Percentiles rank a stretch among this genome's conserved stretches.
Conservation (phyloP, 2,113 vertebrate genomes). For the Sterrhoptilus dennistouni region DNA sequence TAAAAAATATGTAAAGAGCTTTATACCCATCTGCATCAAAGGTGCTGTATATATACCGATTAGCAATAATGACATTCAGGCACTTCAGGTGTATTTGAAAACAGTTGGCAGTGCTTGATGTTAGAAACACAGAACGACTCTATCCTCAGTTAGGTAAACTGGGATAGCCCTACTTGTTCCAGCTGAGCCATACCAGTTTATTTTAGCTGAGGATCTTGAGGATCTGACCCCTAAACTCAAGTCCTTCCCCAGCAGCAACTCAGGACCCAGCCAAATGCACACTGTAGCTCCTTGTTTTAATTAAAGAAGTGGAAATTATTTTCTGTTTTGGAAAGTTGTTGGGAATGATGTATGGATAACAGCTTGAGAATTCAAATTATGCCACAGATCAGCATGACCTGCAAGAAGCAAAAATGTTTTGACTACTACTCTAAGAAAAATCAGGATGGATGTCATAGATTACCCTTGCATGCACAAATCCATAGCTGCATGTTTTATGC, state of each 20-base stretch:
- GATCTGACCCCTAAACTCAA: background rate
- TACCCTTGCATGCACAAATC: background rate
- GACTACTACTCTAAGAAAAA: conserved; percentile 60
- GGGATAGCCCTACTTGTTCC: background rate
- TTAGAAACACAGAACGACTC: background rate
- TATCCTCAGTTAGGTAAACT: background rate
- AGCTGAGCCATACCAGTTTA: background rate
- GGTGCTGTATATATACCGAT: background rate
- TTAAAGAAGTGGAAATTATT: conserved; percentile 33
- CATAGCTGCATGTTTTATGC: background rate
- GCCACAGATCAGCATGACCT: conserved; percentile 47
- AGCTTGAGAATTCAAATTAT: conserved; percentile 69
- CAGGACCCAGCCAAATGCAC: background rate
- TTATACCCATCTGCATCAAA: conserved; percentile 17
- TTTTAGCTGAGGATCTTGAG: background rate
- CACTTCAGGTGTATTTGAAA: conserved; percentile 37
- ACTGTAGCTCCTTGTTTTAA: background rate
- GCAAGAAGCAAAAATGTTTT: conserved; percentile 67
- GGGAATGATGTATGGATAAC: conserved; percentile 49
- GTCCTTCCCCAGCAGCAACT: background rate
- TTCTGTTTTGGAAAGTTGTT: conserved; percentile 43
- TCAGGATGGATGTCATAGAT: conserved; percentile 47
- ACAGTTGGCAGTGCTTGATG: background rate
- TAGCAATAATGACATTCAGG: background rate
- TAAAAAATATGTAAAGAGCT: background rate